Conservation (phyloP, 2,797 vertebrate species). For the Tiaroga cobitis region DNA sequence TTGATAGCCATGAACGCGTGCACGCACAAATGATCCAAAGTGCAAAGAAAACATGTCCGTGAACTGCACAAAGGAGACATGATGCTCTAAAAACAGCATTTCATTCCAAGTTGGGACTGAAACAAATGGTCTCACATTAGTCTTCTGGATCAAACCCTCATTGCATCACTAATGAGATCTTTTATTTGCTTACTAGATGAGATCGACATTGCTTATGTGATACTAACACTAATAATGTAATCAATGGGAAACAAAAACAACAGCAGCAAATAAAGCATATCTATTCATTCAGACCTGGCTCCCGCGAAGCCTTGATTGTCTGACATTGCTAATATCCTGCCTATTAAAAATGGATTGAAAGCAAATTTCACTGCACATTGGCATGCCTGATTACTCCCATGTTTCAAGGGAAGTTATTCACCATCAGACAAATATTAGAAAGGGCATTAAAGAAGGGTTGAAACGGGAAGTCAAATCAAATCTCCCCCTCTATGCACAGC, state of each 20-base stretch:
- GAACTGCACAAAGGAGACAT: not conserved
- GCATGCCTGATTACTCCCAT: constrained; percentile 53
- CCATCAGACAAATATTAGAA: constrained; percentile 34
- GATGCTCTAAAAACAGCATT: not conserved
- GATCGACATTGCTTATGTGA: constrained; percentile 30
- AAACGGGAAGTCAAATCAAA: constrained; percentile 38
- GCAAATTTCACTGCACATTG: constrained; percentile 46
- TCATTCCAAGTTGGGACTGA: not conserved
- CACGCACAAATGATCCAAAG: not conserved
- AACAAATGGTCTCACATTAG: constrained; percentile 10
- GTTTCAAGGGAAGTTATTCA: constrained; percentile 40
- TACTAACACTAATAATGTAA: constrained; percentile 33
- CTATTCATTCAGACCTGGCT: constrained; percentile 46
- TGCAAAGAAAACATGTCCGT: not conserved
- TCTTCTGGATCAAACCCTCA: constrained; percentile 33
- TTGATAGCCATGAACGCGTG: not conserved
- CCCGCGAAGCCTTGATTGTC: constrained; percentile 34
- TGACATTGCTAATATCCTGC: constrained; percentile 46
- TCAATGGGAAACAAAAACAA: constrained; percentile 51
- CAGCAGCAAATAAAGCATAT: constrained; percentile 32
- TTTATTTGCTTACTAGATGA: constrained; percentile 50
- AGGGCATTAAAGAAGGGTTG: constrained; percentile 16
- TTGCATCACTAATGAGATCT: constrained; percentile 34
- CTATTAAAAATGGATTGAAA: constrained; percentile 53
- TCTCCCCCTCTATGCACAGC: constrained; percentile 7